Percentiles rank a stretch among this genome's conserved stretches.
phyloP scores from a whole-genome alignment of 1,140 invertebrate genomes.

The Diorhabda elongata region DNA sequence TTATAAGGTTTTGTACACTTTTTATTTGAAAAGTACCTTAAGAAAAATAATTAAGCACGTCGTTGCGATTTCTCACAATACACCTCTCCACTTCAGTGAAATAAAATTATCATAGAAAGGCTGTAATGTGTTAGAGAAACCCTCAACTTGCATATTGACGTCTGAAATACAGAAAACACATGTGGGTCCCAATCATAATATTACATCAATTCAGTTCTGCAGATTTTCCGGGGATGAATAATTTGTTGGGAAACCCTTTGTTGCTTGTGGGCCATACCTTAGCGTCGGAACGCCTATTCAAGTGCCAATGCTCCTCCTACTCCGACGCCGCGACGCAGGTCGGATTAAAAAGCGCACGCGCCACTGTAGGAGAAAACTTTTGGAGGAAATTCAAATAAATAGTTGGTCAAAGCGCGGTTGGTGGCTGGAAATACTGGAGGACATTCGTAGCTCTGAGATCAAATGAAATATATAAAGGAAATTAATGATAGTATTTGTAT shows the following conservation, averaged over 20 bases:
- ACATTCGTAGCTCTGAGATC: no score
- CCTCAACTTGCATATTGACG: slow-evolving; percentile 7
- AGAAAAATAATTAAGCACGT: not conserved
- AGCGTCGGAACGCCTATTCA: slow-evolving; percentile 39
- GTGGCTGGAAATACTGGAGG: no score
- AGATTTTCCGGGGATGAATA: slow-evolving; percentile 41
- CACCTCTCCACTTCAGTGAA: slow-evolving; percentile 11
- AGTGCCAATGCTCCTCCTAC: slow-evolving; percentile 40
- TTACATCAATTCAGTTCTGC: not conserved
- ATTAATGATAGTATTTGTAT: no score
- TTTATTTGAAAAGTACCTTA: not conserved
- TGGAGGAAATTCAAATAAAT: slow-evolving; percentile 14
- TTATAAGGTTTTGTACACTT: no score
- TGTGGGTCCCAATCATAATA: slow-evolving; percentile 27
- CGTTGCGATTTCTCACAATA: not conserved
- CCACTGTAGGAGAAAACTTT: slow-evolving; percentile 34
- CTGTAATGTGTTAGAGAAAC: slow-evolving; percentile 30
- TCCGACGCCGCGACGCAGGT: slow-evolving; percentile 41
- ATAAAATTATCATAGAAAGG: slow-evolving; percentile 32
- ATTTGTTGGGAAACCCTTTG: slow-evolving; percentile 42
- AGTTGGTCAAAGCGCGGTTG: slow-evolving; percentile 12
- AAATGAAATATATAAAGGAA: no score
- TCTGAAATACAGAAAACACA: slow-evolving; percentile 24
- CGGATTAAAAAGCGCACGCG: slow-evolving; percentile 33
- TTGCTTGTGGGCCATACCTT: slow-evolving; percentile 43